phyloP scores from a whole-genome alignment of 2,797 vertebrate species.

The Tadarida brasiliensis region DNA sequence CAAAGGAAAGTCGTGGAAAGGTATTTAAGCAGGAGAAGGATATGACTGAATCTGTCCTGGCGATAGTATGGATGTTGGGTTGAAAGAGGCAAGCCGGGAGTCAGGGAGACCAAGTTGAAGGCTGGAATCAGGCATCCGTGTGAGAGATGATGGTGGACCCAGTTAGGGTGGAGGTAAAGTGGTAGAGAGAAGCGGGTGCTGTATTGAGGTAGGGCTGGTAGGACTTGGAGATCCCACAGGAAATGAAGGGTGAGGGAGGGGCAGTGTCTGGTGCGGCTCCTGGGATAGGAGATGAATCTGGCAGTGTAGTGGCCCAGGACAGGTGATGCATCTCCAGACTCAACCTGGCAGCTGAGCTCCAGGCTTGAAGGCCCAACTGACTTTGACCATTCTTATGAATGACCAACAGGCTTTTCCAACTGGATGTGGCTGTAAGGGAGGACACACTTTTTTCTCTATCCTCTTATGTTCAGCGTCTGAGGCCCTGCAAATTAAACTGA shows the following conservation, averaged over 20 bases:
- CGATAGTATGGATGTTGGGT: background rate
- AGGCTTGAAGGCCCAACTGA: background rate
- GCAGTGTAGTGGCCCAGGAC: rapidly evolving
- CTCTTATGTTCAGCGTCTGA: background rate
- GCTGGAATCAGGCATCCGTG: too few relatives aligned
- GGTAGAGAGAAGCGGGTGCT: background rate
- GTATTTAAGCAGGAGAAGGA: background rate
- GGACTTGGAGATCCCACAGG: background rate
- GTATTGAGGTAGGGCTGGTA: rapidly evolving
- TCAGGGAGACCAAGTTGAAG: background rate
- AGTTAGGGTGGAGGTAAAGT: background rate
- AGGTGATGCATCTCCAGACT: background rate
- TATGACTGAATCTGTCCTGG: background rate
- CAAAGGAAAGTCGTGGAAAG: background rate
- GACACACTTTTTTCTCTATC: background rate
- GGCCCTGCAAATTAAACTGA: background rate
- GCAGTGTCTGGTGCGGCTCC: background rate
- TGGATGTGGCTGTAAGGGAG: background rate
- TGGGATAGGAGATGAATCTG: background rate
- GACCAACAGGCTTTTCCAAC: background rate
- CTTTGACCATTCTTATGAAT: background rate
- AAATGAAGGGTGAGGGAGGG: background rate
- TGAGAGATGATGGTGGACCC: background rate
- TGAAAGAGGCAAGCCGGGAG: background rate
- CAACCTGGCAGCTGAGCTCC: background rate